A percentile compares a stretch with the other conserved stretches of the same genome.
Evolutionary conservation across 2,888 invertebrate species (phyloP).

Genomic region (Yponomeuta sedellus): DNA sequence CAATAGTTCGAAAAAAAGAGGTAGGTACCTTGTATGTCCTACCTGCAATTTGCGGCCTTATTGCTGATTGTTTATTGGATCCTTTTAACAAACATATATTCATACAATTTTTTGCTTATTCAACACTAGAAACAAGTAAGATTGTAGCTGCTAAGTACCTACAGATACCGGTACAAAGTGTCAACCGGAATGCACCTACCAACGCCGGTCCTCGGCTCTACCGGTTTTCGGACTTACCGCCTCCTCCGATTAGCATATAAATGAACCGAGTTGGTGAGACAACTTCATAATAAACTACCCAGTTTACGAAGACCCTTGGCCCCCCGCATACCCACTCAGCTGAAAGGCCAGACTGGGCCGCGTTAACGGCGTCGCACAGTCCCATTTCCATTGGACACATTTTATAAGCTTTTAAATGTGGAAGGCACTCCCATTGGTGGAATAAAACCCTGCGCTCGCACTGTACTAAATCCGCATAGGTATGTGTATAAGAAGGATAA

Average conservation of each 20-base stretch:
- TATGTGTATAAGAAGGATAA: constrained; percentile 32
- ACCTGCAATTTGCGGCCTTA: too few species aligned
- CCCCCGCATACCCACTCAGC: constrained; percentile 23
- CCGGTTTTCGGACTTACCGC: constrained; percentile 55
- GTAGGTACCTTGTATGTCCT: too few species aligned
- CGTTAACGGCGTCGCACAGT: constrained; percentile 33
- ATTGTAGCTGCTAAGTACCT: background rate
- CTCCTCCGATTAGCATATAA: constrained; percentile 71
- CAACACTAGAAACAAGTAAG: too few species aligned
- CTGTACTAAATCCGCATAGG: constrained; percentile 33
- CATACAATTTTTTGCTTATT: too few species aligned
- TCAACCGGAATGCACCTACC: constrained; percentile 27
- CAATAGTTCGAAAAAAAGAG: too few species aligned
- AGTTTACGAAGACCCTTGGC: constrained; percentile 35
- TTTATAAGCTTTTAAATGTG: constrained; percentile 42
- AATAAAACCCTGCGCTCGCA: constrained; percentile 30
- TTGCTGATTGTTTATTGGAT: too few species aligned
- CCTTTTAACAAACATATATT: too few species aligned
- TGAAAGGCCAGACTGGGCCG: constrained; percentile 21
- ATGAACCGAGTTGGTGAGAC: constrained; percentile 62
- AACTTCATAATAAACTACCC: constrained; percentile 60
- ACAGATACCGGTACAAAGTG: constrained; percentile 31
- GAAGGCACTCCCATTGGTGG: constrained; percentile 47
- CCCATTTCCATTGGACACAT: constrained; percentile 37
- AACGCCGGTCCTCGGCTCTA: constrained; percentile 31